Conservation (phyloP, 2,888 invertebrate species). For the Thyatira batis region DNA sequence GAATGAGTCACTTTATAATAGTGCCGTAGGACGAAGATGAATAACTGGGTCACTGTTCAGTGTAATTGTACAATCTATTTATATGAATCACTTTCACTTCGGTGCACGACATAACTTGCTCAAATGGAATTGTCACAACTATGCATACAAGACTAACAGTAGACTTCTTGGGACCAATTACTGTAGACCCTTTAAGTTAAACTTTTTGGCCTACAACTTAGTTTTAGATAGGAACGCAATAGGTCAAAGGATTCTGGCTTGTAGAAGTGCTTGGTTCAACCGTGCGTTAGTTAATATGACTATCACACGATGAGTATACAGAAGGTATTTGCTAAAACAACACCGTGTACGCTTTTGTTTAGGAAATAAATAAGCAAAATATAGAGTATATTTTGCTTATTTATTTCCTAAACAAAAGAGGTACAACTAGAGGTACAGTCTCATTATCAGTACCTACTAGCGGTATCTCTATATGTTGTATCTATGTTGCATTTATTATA, state of each 20-base stretch:
- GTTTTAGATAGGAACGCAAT: neutral
- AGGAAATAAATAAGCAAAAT: neutral
- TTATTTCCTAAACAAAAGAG: too few species aligned
- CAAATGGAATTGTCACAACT: slow-evolving; percentile 35
- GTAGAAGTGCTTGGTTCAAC: slow-evolving; percentile 24
- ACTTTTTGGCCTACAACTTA: neutral
- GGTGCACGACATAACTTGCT: slow-evolving; percentile 23
- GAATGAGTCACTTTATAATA: neutral
- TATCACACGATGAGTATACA: neutral
- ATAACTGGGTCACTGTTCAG: neutral
- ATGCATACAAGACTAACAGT: slow-evolving; percentile 40
- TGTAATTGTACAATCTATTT: slow-evolving; percentile 17
- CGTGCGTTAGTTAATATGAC: slow-evolving; percentile 25
- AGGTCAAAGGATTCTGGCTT: slow-evolving; percentile 15
- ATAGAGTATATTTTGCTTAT: too few species aligned
- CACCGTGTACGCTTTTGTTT: too few species aligned
- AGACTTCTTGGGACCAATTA: slow-evolving; percentile 17
- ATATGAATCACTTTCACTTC: slow-evolving; percentile 31
- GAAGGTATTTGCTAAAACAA: neutral
- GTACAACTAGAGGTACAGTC: too few species aligned
- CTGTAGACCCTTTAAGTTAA: slow-evolving; percentile 7
- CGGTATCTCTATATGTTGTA: too few species aligned
- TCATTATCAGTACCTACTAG: too few species aligned
- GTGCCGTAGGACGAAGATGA: neutral
- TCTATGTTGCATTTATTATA: too few species aligned